These are phyloP conservation scores for Acromyrmex echinatior DNA, from an alignment of 1,140 invertebrate genomes.

Conservation along the genomic window DNA sequence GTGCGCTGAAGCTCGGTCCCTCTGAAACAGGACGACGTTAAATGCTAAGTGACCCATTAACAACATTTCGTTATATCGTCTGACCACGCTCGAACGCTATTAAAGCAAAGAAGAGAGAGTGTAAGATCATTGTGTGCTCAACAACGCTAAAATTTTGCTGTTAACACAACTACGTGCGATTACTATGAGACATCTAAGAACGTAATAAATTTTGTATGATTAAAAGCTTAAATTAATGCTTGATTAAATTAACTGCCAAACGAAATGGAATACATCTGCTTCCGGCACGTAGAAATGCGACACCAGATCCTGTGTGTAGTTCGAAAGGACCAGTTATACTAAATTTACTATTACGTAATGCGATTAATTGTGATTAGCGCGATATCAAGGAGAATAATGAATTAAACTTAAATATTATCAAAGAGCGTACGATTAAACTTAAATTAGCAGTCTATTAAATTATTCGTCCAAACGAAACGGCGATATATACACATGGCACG, in stretches of 20 bases:
- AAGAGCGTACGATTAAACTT: conserved; percentile 10
- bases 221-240: conserved; percentile 17
- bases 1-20: conserved; percentile 91
- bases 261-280: neutral
- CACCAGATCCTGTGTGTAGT: neutral
- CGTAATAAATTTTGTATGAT: neutral
- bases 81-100: conserved; percentile 18
- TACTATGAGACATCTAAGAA: neutral
- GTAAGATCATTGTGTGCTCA: conserved; percentile 21
- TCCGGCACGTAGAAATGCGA: neutral
- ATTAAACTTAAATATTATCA: conserved; percentile 22
- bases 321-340: neutral
- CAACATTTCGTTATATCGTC: conserved; percentile 49
- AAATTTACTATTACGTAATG: conserved; percentile 4
- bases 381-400: conserved; percentile 15
- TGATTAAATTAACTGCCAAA: neutral
- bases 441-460: neutral
- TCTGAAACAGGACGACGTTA: conserved; percentile 88
- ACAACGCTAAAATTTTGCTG: conserved; percentile 8
- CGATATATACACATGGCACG: neutral
- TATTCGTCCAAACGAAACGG: neutral
- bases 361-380: conserved; percentile 6
- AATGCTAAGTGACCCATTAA: conserved; percentile 65
- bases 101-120: neutral
- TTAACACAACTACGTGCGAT: neutral